Percentiles rank a stretch among this genome's conserved stretches.
These are phyloP conservation scores for Solenodon paradoxus DNA, from an alignment of 2,113 vertebrate genomes.

Conservation along the genomic window DNA sequence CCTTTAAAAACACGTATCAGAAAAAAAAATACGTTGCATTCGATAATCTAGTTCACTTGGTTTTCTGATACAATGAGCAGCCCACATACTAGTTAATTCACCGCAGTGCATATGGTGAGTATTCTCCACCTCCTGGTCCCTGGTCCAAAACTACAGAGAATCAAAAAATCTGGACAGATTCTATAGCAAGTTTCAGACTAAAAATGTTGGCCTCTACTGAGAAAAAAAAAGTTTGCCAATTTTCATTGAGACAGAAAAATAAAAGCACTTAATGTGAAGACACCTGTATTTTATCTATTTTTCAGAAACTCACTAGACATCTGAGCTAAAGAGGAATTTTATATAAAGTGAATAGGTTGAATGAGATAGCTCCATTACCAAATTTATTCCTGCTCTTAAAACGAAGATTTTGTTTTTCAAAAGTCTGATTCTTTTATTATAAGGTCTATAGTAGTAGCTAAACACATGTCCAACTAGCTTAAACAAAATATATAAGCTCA, in stretches of 20 bases:
- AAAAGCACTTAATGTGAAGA: not conserved
- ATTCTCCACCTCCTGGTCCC: not conserved
- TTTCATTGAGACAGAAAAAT: not conserved
- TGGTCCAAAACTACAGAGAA: not conserved
- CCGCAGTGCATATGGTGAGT: not conserved
- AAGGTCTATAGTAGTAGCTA: not conserved
- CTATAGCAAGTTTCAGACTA: not conserved
- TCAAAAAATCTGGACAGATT: not conserved
- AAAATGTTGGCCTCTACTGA: not conserved
- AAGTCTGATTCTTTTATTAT: not conserved
- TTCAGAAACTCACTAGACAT: not conserved
- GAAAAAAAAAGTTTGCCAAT: not conserved
- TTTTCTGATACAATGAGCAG: not conserved
- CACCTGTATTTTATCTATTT: not conserved
- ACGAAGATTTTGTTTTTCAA: not conserved
- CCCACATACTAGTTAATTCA: not conserved
- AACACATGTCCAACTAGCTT: not conserved
- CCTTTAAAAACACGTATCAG: not conserved
- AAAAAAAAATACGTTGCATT: not conserved
- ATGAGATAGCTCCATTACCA: not conserved
- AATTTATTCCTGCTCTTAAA: not conserved
- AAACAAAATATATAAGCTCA: not conserved
- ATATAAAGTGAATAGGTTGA: not conserved
- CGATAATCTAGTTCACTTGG: not conserved
- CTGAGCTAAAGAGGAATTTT: not conserved